phyloP scores from a whole-genome alignment of 2,797 vertebrate species.

The Cynopterus sphinx region DNA sequence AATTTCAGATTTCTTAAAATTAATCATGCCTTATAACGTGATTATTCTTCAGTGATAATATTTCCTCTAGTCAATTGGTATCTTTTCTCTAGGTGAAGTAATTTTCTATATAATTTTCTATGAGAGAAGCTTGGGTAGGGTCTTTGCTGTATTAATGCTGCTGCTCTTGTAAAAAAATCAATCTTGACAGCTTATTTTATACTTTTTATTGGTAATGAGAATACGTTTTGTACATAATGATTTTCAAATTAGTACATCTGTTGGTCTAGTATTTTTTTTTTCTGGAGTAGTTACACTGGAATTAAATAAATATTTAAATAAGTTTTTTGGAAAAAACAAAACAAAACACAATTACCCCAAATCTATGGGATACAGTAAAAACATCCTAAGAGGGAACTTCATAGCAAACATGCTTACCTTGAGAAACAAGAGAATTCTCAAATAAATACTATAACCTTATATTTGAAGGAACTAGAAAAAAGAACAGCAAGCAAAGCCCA shows the following conservation, averaged over 20 bases:
- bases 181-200: not conserved
- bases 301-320: conserved; percentile 56
- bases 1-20: conserved; percentile 16
- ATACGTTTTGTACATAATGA: not conserved
- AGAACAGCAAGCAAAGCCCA: too few species aligned
- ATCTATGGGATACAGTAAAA: too few species aligned
- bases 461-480: too few species aligned
- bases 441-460: too few species aligned
- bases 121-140: not conserved
- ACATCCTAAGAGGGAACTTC: too few species aligned
- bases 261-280: not conserved
- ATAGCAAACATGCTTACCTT: too few species aligned
- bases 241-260: not conserved
- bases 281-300: not conserved
- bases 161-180: not conserved
- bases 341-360: too few species aligned
- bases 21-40: not conserved
- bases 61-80: not conserved
- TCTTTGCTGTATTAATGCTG: not conserved
- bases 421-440: too few species aligned
- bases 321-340: too few species aligned
- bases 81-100: not conserved
- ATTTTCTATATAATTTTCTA: conserved; percentile 9
- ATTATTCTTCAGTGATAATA: not conserved
- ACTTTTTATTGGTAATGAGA: conserved; percentile 15